Conservation (phyloP, 2,113 vertebrate genomes). For the Numida meleagris region DNA sequence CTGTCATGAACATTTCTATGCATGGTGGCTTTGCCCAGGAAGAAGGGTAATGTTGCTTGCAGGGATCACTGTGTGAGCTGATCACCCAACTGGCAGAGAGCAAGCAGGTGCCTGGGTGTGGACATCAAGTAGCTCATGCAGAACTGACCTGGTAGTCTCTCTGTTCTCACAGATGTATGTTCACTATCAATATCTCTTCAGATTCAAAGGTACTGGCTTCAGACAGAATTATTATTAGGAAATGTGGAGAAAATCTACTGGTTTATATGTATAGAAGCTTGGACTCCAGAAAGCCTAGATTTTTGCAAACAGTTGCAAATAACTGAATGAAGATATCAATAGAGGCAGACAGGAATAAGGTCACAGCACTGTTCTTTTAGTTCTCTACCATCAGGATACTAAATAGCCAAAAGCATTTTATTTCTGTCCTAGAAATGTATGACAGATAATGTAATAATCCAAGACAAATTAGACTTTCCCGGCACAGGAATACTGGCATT, state of each 20-base stretch:
- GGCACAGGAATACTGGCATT: background rate
- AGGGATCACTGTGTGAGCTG: background rate
- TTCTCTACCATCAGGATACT: background rate
- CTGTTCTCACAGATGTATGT: background rate
- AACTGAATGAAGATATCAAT: background rate
- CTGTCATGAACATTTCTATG: fast-evolving
- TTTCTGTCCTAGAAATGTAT: background rate
- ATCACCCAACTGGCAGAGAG: fast-evolving
- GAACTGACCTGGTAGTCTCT: background rate
- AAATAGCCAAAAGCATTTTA: background rate
- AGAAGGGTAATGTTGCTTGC: fast-evolving
- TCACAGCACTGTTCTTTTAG: background rate
- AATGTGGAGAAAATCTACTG: background rate
- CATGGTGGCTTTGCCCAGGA: background rate
- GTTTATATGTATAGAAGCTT: background rate
- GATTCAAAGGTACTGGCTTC: background rate
- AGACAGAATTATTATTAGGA: background rate
- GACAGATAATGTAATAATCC: background rate
- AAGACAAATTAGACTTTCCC: background rate
- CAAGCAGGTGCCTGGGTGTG: background rate
- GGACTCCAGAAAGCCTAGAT: background rate
- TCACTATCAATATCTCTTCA: background rate
- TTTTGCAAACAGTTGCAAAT: background rate
- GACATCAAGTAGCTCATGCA: fast-evolving
- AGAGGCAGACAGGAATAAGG: background rate